A percentile compares a stretch with the other conserved stretches of the same genome.
phyloP scores from a whole-genome alignment of 2,113 vertebrate species.

The Thymallus thymallus region DNA sequence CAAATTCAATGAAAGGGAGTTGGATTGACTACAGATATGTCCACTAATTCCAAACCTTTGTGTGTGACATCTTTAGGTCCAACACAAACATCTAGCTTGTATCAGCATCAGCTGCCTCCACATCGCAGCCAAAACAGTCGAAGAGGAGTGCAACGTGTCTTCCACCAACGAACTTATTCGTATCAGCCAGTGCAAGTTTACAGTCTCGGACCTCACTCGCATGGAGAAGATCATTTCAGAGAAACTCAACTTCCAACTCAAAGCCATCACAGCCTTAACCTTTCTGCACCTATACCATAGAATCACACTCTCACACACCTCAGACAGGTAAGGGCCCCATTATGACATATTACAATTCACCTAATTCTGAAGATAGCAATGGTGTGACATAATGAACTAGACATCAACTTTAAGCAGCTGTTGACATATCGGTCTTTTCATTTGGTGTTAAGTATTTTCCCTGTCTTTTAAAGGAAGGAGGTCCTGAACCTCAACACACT shows the following conservation, averaged over 20 bases:
- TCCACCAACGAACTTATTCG: constrained; percentile 90
- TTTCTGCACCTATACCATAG: constrained; percentile 95
- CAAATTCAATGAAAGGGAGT: background rate
- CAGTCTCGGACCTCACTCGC: constrained; percentile 87
- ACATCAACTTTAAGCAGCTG: constrained; percentile 1
- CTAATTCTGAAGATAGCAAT: background rate
- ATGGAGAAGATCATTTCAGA: constrained; percentile 97
- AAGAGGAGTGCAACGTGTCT: constrained; percentile 86
- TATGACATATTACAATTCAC: no score
- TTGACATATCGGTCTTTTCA: background rate
- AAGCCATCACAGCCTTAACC: constrained; percentile 96
- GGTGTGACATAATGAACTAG: background rate
- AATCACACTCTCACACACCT: constrained; percentile 82
- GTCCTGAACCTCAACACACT: constrained; percentile 88
- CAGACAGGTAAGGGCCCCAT: constrained; percentile 78
- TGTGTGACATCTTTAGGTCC: constrained; percentile 74
- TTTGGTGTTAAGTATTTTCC: background rate
- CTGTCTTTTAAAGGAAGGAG: constrained; percentile 78
- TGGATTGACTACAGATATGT: background rate
- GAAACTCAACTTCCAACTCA: constrained; percentile 92
- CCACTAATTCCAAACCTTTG: background rate
- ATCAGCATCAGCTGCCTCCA: constrained; percentile 93
- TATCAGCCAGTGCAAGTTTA: constrained; percentile 95
- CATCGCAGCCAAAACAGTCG: constrained; percentile 83
- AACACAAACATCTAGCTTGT: constrained; percentile 94